Evolutionary conservation across 2,113 vertebrate genomes (phyloP).

Genomic region (Blennius ocellaris): DNA sequence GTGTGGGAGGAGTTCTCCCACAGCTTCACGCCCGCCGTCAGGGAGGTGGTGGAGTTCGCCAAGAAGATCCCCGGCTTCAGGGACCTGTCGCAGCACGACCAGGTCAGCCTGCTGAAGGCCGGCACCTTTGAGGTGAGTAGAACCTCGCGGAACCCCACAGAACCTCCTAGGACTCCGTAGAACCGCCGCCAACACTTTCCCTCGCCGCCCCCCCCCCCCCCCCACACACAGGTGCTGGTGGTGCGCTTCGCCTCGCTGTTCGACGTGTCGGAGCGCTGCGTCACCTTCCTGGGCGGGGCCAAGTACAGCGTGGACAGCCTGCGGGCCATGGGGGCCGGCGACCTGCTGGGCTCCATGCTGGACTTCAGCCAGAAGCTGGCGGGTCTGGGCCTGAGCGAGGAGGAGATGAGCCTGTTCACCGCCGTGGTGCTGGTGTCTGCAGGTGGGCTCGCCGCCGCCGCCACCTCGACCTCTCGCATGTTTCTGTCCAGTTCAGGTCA

Average conservation of each 20-base stretch:
- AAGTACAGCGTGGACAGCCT: slow-evolving; percentile 91
- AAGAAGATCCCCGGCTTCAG: slow-evolving; percentile 96
- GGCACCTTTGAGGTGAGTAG: slow-evolving; percentile 94
- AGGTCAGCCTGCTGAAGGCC: slow-evolving; percentile 96
- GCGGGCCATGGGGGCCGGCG: slow-evolving; percentile 93
- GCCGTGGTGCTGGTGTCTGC: slow-evolving; percentile 96
- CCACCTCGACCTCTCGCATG: no score
- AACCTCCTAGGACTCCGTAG: neutral
- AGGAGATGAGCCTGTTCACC: slow-evolving; percentile 98
- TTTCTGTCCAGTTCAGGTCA: no score
- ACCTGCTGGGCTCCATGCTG: slow-evolving; percentile 96
- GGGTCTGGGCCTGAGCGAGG: slow-evolving; percentile 90
- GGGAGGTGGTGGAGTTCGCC: slow-evolving; percentile 97
- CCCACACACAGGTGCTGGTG: slow-evolving; percentile 98
- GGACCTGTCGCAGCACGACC: slow-evolving; percentile 94
- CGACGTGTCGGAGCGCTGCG: slow-evolving; percentile 89
- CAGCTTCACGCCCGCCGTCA: slow-evolving; percentile 96
- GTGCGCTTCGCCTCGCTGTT: slow-evolving; percentile 95
- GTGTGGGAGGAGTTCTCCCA: slow-evolving; percentile 97
- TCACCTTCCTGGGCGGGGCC: slow-evolving; percentile 95
- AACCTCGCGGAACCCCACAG: rapidly evolving
- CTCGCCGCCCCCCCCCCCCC: no score
- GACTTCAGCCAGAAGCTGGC: slow-evolving; percentile 96
- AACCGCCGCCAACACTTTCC: neutral
- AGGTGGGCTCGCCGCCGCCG: slow-evolving; percentile 79